Evolutionary conservation across 2,888 invertebrate species (phyloP).

Genomic region (Lucinisca nassula): DNA sequence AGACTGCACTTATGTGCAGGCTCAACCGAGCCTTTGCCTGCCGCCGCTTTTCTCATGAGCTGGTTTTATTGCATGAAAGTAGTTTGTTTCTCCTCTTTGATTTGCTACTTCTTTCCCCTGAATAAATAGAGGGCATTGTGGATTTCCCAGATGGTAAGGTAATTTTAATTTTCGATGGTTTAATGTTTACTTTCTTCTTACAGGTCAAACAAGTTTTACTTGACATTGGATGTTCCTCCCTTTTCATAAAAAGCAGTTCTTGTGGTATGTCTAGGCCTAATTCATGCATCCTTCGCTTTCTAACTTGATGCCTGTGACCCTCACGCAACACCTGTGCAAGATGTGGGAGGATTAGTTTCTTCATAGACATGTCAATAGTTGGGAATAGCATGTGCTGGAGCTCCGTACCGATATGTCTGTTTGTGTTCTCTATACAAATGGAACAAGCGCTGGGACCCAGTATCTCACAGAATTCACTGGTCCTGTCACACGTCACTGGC

Average conservation of each 20-base stretch:
- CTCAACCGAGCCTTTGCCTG: too few relatives aligned
- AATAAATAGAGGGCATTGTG: neutral
- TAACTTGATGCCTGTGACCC: slow-evolving; percentile 74
- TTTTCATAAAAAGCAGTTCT: slow-evolving; percentile 38
- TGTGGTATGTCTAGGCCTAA: slow-evolving; percentile 68
- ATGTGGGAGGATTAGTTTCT: slow-evolving; percentile 71
- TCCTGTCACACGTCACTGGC: slow-evolving; percentile 65
- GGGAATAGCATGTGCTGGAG: slow-evolving; percentile 79
- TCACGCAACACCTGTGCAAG: slow-evolving; percentile 69
- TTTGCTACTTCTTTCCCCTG: neutral
- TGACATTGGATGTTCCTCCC: slow-evolving; percentile 61
- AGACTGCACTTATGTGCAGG: too few relatives aligned
- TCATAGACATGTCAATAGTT: slow-evolving; percentile 72
- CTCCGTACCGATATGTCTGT: slow-evolving; percentile 78
- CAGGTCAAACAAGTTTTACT: slow-evolving; percentile 53
- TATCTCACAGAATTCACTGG: slow-evolving; percentile 78
- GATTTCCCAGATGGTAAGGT: neutral
- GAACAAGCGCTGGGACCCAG: slow-evolving; percentile 80
- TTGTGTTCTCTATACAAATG: slow-evolving; percentile 79
- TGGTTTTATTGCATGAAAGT: too few relatives aligned
- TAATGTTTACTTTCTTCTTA: slow-evolving; percentile 43
- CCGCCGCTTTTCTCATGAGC: too few relatives aligned
- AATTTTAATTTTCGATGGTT: neutral
- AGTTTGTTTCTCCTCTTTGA: neutral
- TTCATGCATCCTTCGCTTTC: slow-evolving; percentile 71